These are phyloP conservation scores for Otus sunia DNA, from an alignment of 2,113 vertebrate species.

Conservation along the genomic window DNA sequence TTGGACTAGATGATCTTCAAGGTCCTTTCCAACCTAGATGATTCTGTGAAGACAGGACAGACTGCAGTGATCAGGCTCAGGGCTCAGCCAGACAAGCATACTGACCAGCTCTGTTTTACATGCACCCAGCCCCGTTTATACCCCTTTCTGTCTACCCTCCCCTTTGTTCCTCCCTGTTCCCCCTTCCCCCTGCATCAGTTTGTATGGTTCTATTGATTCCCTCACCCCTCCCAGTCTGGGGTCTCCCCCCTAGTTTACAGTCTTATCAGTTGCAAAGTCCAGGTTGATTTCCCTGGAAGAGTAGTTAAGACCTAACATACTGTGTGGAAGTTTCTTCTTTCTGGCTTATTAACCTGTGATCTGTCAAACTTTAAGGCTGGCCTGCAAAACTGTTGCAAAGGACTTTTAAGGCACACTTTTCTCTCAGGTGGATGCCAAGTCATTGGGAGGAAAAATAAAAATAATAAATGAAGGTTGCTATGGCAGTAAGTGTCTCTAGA, in stretches of 20 bases:
- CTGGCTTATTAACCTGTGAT: neutral
- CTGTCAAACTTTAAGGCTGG: neutral
- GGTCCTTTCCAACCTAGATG: too few relatives aligned
- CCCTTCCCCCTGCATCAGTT: neutral
- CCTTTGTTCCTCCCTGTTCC: neutral
- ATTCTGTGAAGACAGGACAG: neutral
- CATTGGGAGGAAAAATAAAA: neutral
- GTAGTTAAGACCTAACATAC: neutral
- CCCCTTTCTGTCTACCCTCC: neutral
- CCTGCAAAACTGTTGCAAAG: conserved; percentile 3
- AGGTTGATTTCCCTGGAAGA: neutral
- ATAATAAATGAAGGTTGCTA: neutral
- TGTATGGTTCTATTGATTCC: neutral
- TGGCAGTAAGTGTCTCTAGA: neutral
- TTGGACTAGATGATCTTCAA: too few relatives aligned
- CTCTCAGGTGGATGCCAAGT: neutral
- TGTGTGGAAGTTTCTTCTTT: neutral
- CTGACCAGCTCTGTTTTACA: neutral
- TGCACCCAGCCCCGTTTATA: neutral
- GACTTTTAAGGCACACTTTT: neutral
- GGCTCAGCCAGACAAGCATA: neutral
- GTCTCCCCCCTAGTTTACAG: neutral
- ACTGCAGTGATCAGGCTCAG: neutral
- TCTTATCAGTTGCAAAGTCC: conserved; percentile 6
- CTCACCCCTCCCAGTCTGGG: neutral